phyloP scores from a whole-genome alignment of 2,113 vertebrate species.

The Plestiodon gilberti region DNA sequence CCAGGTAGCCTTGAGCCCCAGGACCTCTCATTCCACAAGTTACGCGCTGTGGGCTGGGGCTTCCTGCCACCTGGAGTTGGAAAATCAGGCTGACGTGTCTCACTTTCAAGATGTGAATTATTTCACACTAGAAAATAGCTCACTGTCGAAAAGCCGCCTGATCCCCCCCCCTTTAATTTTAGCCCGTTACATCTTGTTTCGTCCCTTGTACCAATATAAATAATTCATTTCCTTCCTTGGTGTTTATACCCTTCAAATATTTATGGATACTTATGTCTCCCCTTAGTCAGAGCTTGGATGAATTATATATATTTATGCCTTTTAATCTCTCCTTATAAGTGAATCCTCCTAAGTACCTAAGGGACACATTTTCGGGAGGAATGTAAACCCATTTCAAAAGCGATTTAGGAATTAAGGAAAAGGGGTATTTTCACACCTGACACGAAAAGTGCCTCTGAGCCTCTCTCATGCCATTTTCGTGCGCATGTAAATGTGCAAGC shows the following conservation, averaged over 20 bases:
- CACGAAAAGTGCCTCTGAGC: slow-evolving; percentile 9
- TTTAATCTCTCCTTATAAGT: slow-evolving; percentile 68
- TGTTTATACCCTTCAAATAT: slow-evolving; percentile 75
- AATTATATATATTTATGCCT: slow-evolving; percentile 59
- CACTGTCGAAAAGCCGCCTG: slow-evolving; percentile 52
- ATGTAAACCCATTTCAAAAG: slow-evolving; percentile 40
- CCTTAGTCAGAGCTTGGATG: slow-evolving; percentile 62
- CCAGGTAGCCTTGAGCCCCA: not conserved
- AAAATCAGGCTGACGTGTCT: slow-evolving; percentile 37
- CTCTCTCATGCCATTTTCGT: not conserved
- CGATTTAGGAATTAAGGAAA: not conserved
- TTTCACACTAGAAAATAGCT: slow-evolving; percentile 58
- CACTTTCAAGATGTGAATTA: slow-evolving; percentile 53
- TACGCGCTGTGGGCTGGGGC: not conserved
- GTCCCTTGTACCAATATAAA: slow-evolving; percentile 65
- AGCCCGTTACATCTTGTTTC: slow-evolving; percentile 64
- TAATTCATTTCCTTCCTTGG: slow-evolving; percentile 63
- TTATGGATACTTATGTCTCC: slow-evolving; percentile 66
- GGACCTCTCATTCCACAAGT: not conserved
- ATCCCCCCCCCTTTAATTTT: slow-evolving; percentile 64
- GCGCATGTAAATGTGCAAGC: not conserved
- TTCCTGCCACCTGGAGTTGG: not conserved
- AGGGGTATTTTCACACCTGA: not conserved
- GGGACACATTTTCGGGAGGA: slow-evolving; percentile 61
- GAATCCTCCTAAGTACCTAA: slow-evolving; percentile 54